Conservation (phyloP, 2,113 vertebrate genomes). For the Jacana jacana region DNA sequence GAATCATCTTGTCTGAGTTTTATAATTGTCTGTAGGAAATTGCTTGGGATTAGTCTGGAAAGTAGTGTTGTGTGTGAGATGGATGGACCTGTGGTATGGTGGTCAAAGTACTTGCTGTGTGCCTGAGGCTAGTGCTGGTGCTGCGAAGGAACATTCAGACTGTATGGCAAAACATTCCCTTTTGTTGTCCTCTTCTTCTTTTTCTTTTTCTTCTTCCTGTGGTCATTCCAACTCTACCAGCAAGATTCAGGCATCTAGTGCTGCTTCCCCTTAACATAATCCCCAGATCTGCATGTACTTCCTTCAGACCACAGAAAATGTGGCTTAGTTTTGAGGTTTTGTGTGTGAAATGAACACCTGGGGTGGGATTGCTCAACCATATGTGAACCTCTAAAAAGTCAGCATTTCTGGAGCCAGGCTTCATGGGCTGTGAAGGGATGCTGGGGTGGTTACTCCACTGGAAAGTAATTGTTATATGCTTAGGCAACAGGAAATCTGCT, state of each 20-base stretch:
- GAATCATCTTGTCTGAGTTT: slow-evolving; percentile 22
- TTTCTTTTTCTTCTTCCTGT: neutral
- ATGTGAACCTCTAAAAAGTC: neutral
- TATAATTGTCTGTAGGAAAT: slow-evolving; percentile 28
- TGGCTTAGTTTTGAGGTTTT: neutral
- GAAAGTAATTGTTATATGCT: neutral
- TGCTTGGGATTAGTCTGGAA: neutral
- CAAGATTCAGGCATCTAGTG: rapidly evolving
- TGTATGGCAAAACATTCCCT: neutral
- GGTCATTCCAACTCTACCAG: neutral
- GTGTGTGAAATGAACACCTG: neutral
- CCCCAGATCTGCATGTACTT: rapidly evolving
- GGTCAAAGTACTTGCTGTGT: rapidly evolving
- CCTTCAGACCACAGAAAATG: neutral
- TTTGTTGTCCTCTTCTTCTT: neutral
- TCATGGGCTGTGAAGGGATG: neutral
- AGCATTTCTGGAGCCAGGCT: neutral
- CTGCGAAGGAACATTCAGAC: neutral
- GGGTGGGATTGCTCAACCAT: neutral
- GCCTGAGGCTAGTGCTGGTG: neutral
- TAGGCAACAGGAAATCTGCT: neutral
- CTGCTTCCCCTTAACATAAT: neutral
- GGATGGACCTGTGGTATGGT: neutral
- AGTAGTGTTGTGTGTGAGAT: neutral
- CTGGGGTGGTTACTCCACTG: neutral